Evolutionary conservation across 2,797 vertebrate species (phyloP), one percentile per base, ranked within the genome.

Genomic region (Phataginus tricuspis): DNA sequence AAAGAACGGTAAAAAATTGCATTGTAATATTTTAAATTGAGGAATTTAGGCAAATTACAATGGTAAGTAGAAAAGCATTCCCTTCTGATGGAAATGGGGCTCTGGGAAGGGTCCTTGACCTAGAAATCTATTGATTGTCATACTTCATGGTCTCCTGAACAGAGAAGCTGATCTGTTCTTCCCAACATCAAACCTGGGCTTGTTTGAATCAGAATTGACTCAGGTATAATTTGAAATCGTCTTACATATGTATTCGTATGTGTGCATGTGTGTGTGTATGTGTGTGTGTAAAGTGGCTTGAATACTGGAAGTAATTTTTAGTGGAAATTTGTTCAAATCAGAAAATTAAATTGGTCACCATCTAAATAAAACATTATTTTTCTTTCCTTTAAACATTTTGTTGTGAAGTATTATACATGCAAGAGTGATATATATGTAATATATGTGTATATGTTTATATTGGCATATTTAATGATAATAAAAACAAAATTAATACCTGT

Each of bases 301-400:
- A 82, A 75, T 74, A 31, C 64, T 77, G 57, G 23, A n/a, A 15
- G 19, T 68, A 39, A 39, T 68, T 80, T 79, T 91, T 42, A 57
- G 59, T 51, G 19, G 25, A 83, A 92, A 77, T 89, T 18, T 61
- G 14, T 63, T 5, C 7, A 8, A 49, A 8, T 11, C 29, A 45
- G 4, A 53, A 86, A 72, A 82, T 45, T 4, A 83, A 92, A 69
- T 59, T 57, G 19, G 23, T 92, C 8, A 69, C 4, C 1, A 1
- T 55, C 13, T 42, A 74, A 89, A 82, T 63, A 10, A 51, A 18
- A 21, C 51, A 85, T 75, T 68, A 31, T 5, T 49, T 45, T 39
- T 69, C 7, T 18, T 63, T 93, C 15, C 23, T 92, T 53, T 45
- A 59, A 86, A 21, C 0, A 12, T 68, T 19, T 61, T 23, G n/a